phyloP scores from a whole-genome alignment of 2,888 invertebrate genomes.

The Nomada goodeniana region DNA sequence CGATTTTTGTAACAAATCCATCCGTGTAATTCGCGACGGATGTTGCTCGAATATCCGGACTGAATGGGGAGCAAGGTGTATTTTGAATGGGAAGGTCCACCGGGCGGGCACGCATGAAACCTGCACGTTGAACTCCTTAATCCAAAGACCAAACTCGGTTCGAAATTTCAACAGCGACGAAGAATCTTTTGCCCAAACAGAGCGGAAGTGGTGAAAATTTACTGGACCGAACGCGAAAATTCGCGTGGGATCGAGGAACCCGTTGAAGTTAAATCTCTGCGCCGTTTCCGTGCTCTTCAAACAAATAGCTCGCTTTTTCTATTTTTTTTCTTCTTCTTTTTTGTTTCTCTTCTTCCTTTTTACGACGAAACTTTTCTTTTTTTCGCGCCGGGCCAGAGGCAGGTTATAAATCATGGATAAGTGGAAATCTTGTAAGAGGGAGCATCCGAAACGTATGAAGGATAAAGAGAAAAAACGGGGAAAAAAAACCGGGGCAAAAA shows the following conservation, averaged over 20 bases:
- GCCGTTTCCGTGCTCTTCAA: background rate
- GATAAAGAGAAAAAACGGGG: background rate
- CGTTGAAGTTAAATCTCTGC: constrained; percentile 29
- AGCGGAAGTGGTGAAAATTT: constrained; percentile 32
- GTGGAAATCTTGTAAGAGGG: constrained; percentile 31
- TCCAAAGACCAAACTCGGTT: constrained; percentile 34
- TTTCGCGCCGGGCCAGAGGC: background rate
- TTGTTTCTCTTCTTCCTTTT: background rate
- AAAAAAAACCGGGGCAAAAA: constrained; percentile 6
- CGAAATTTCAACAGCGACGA: constrained; percentile 17
- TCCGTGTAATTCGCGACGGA: background rate
- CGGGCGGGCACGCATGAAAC: background rate
- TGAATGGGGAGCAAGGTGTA: background rate
- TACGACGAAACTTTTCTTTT: constrained; percentile 24
- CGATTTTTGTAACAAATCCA: constrained; percentile 15
- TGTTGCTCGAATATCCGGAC: constrained; percentile 7
- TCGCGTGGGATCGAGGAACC: constrained; percentile 20
- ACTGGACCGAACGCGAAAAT: constrained; percentile 31
- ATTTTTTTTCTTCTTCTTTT: background rate
- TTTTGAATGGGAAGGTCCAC: constrained; percentile 5
- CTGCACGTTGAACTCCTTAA: constrained; percentile 40
- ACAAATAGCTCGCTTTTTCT: constrained; percentile 19
- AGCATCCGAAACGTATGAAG: background rate
- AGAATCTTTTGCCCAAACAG: constrained; percentile 35
- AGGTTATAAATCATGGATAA: constrained; percentile 42